Base-by-base conservation (phyloP, 37 sponge, comb jelly and placozoan species). In the Dysidea cf. avara region DNA sequence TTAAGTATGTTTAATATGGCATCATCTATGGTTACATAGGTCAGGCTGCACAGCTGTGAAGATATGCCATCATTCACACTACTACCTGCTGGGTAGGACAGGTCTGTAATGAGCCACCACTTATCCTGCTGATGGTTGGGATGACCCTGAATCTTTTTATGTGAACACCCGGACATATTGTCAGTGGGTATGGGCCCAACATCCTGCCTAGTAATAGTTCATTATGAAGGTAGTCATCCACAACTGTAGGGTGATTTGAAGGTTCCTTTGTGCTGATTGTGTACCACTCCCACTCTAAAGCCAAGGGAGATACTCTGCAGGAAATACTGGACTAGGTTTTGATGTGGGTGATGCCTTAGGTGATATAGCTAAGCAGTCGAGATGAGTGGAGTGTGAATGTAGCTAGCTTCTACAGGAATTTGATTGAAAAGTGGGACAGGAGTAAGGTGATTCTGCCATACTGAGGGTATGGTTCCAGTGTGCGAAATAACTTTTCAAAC, bases 21-120 rank as follows among this genome's bases (percentile, higher is more conserved):
- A 30, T n/a, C n/a, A n/a, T n/a, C n/a, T n/a, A n/a, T n/a, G n/a
- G n/a, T n/a, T n/a, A n/a, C n/a, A n/a, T n/a, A n/a, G n/a, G n/a
- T n/a, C n/a, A n/a, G n/a, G n/a, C n/a, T n/a, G n/a, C n/a, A n/a
- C n/a, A n/a, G n/a, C 38, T 17, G 29, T 37, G 0, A n/a, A 25
- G 38, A 29, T 18, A 73, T 73, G 14, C 74, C 74, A 58, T 22
- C 43, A 46, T 58, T 73, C 18, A 73, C 61, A 21, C 74, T 73
- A 18, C 25, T 46, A 22, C 61, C 61, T 47, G 36, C 74, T 40
- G 74, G 74, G 39, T 25, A 38, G 1, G 48, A 58, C 12, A 61
- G 52, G 33, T 75, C 64, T 22, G 62, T 34, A 39, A 75, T 62
- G 28, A 62, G 48, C 30, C 61, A 28, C 74, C 74, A 73, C 49